Base-by-base conservation (phyloP, 2,113 vertebrate species). In the Engraulis encrasicolus region DNA sequence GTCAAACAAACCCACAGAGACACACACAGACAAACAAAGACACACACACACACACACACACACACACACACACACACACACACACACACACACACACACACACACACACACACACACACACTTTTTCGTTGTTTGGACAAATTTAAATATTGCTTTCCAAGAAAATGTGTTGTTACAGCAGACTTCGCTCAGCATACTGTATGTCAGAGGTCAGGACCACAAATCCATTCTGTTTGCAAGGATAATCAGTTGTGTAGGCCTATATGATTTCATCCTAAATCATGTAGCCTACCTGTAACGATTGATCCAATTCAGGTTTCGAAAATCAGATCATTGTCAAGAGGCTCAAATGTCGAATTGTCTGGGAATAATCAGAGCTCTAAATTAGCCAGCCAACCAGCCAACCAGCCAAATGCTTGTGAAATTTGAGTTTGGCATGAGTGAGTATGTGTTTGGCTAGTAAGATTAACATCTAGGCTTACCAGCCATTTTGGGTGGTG, bases 41-140 rank as follows among this genome's bases (percentile, higher is more conserved):
- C 19, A 19, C 27, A 79, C 58, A 50, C 58, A 80, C 52, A 45
- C 40, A 71, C 37, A 27, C 37, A 38, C 19, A 20, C 37, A 14
- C 18, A 17, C 71, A 80, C 23, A 45, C 9, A 45, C 40, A 45
- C 40, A 23, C 50, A 81, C 79, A 58, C 84, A 74, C 2, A 38
- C 27, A 20, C 31, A 50, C 18, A 0, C 27, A 54, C 19, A 61
- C 54, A 61, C 4, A 61, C 19, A 61, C 58, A 31, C n/a, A 23
- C n/a, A 66, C 23, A 19, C 9, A 52, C 19, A 17, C 2, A 52
- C 50, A 61, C 38, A 52, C 50, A 18, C 82, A 86, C 61, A 83
- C 77, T 78, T 50, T n/a, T n/a, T n/a, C 23, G 14, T 23, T 31
- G 12, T 27, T 6, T 1, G 6, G 11, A 4, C 6, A 23, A 27